Percentiles rank a stretch among this genome's conserved stretches.
Evolutionary conservation across 1,140 invertebrate species (phyloP).

Genomic region (Bombus confusus): DNA sequence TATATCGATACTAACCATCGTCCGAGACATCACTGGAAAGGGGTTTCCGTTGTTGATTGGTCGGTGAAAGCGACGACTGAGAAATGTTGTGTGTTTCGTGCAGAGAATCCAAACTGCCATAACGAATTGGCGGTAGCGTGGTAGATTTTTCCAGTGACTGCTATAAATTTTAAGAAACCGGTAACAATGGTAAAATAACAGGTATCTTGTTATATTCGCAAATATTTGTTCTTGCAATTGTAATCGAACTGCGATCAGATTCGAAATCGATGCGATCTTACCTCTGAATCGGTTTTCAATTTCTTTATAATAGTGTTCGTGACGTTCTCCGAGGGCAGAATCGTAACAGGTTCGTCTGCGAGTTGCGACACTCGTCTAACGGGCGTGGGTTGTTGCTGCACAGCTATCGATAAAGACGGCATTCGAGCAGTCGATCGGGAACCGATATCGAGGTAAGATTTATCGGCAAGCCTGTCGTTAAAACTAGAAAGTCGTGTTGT

Average conservation of each 20-base stretch:
- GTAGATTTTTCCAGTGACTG: slow-evolving; percentile 63
- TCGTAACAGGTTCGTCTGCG: background rate
- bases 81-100: slow-evolving; percentile 82
- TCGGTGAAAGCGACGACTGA: slow-evolving; percentile 75
- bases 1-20: slow-evolving; percentile 82
- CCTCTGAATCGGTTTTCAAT: slow-evolving; percentile 81
- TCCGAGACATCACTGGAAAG: slow-evolving; percentile 81
- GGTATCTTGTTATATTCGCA: background rate
- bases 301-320: slow-evolving; percentile 79
- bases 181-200: too few species aligned
- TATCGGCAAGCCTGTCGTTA: slow-evolving; percentile 68
- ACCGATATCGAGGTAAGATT: slow-evolving; percentile 44
- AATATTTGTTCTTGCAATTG: background rate
- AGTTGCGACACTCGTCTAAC: slow-evolving; percentile 46
- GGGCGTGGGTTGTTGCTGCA: slow-evolving; percentile 71
- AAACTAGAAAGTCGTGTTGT: slow-evolving; percentile 67
- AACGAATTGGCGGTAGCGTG: slow-evolving; percentile 69
- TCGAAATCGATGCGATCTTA: slow-evolving; percentile 35
- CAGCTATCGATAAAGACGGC: slow-evolving; percentile 69
- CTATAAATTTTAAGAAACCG: slow-evolving; percentile 29
- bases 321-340: slow-evolving; percentile 64
- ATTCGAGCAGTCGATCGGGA: slow-evolving; percentile 65
- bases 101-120: slow-evolving; percentile 86
- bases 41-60: slow-evolving; percentile 68
- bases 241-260: background rate